phyloP scores from a whole-genome alignment of 2,797 vertebrate genomes.

The Coccyzus lansbergi region DNA sequence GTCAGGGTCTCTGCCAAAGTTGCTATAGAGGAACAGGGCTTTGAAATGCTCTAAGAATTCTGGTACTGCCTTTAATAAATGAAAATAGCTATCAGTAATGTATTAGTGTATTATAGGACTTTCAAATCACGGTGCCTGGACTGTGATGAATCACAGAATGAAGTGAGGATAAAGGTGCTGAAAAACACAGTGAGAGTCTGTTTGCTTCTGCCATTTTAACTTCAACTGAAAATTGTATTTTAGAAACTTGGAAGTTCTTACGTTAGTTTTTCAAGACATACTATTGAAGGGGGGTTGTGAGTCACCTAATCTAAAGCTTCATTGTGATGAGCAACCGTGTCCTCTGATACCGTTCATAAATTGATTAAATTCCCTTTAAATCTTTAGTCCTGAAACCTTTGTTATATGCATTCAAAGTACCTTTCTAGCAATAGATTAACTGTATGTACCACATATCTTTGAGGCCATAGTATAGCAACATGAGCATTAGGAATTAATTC shows the following conservation, averaged over 20 bases:
- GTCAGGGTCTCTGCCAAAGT: slow-evolving; percentile 24
- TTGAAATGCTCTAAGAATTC: slow-evolving; percentile 53
- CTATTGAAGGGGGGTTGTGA: background rate
- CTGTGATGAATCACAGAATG: slow-evolving; percentile 52
- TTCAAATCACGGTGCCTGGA: slow-evolving; percentile 41
- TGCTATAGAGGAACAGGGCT: slow-evolving; percentile 36
- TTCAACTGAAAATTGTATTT: slow-evolving; percentile 27
- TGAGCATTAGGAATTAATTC: background rate
- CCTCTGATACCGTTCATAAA: background rate
- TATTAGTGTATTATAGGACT: slow-evolving; percentile 42
- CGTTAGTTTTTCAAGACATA: background rate
- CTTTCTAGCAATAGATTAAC: background rate
- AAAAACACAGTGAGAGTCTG: slow-evolving; percentile 43
- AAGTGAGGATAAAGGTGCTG: slow-evolving; percentile 35
- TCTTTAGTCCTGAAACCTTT: background rate
- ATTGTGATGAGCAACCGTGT: background rate
- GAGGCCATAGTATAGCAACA: background rate
- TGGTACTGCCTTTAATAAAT: slow-evolving; percentile 55
- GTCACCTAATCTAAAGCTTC: background rate
- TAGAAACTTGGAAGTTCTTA: background rate
- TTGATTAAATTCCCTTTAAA: background rate
- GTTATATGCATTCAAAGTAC: background rate
- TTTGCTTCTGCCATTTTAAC: slow-evolving; percentile 33
- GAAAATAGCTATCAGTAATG: slow-evolving; percentile 57
- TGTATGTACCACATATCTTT: background rate